A percentile compares a stretch with the other conserved stretches of the same genome.
Conservation (phyloP, 2,113 vertebrate species). For the Dipodomys spectabilis region DNA sequence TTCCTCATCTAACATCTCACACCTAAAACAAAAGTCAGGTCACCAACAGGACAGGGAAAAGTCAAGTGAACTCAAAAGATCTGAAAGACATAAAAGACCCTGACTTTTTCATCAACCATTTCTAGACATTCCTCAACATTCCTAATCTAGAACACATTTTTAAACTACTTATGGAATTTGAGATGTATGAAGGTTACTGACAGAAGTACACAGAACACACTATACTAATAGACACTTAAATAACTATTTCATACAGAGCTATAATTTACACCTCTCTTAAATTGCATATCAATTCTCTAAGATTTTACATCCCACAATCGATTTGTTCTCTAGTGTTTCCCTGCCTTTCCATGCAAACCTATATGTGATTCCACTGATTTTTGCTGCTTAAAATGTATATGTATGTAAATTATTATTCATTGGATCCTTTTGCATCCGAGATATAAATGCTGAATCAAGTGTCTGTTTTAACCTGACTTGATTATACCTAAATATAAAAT, state of each 20-base stretch:
- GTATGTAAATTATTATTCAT: conserved; percentile 90
- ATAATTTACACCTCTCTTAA: conserved; percentile 85
- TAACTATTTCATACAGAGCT: conserved; percentile 70
- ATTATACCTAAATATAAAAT: conserved; percentile 90
- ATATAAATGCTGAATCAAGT: conserved; percentile 87
- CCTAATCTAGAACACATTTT: not conserved
- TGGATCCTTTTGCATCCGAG: conserved; percentile 85
- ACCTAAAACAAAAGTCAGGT: not conserved
- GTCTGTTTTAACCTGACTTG: conserved; percentile 86
- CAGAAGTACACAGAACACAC: conserved; percentile 30
- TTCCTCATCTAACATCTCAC: not conserved
- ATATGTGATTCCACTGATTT: conserved; percentile 85
- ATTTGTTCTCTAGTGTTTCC: conserved; percentile 81
- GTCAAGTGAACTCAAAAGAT: not conserved
- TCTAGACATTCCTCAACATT: not conserved
- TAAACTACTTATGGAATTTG: not conserved
- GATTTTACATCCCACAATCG: conserved; percentile 86
- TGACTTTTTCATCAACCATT: not conserved
- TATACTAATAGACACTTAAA: conserved; percentile 31
- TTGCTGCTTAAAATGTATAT: conserved; percentile 91
- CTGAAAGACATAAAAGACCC: not conserved
- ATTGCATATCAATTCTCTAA: conserved; percentile 85
- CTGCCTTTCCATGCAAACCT: conserved; percentile 83
- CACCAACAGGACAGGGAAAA: not conserved
- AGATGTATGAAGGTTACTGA: conserved; percentile 55